These are phyloP conservation scores for Mus spicilegus DNA, from an alignment of 2,113 vertebrate genomes.

Conservation along the genomic window DNA sequence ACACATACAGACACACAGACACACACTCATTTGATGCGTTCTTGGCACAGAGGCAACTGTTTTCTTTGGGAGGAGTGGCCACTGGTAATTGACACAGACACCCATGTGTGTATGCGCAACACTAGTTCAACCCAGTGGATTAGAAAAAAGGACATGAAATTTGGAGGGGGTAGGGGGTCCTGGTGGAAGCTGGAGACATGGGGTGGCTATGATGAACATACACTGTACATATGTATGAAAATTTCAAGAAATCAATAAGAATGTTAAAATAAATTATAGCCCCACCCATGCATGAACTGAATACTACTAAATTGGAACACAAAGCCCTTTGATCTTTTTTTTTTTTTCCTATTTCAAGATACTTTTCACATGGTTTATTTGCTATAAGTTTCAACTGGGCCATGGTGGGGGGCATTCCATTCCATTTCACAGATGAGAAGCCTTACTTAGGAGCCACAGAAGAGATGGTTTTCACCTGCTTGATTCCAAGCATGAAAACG, in stretches of 20 bases:
- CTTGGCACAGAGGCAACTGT: neutral
- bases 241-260: neutral
- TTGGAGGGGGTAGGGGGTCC: neutral
- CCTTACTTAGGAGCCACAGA: slow-evolving; percentile 14
- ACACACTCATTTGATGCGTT: neutral
- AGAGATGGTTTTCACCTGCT: slow-evolving; percentile 20
- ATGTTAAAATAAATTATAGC: neutral
- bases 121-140: neutral
- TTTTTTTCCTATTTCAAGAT: slow-evolving; percentile 22
- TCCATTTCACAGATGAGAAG: slow-evolving; percentile 33
- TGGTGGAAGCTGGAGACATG: neutral
- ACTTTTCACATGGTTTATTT: slow-evolving; percentile 39
- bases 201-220: neutral
- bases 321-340: neutral
- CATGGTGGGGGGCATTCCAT: neutral
- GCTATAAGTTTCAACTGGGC: neutral
- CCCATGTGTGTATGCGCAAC: neutral
- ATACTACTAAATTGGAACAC: slow-evolving; percentile 18
- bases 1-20: neutral
- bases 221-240: neutral
- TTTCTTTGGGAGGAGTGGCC: no score
- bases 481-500: slow-evolving; percentile 27
- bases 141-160: neutral
- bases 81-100: neutral
- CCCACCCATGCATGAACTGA: neutral